Base-by-base conservation (phyloP, 2,888 invertebrate genomes). In the Agrotis clavis region DNA sequence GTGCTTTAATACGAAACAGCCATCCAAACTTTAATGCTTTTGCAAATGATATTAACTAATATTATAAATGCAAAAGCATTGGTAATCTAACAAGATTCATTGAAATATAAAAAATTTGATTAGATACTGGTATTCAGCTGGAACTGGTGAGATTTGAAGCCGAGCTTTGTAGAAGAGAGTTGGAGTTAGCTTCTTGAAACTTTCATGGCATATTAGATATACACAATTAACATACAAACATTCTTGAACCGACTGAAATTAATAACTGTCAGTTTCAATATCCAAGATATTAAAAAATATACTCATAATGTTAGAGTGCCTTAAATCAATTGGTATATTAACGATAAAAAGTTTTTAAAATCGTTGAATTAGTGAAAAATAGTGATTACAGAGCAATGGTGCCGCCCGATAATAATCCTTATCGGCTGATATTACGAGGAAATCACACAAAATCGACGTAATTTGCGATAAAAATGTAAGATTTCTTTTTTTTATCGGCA, bases 401-500 rank as follows among this genome's bases (percentile, higher is more conserved):
- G 87, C 87, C 83, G 86, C 82, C 68, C 74, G 82, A 88, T 92
- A 94, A 93, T 89, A 18, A 1, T n/a, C n/a, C 79, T 92, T 94
- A 95, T 95, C 94, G 60, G 45, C 56, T 79, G 89, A 92, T 88
- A 91, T 90, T 90, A 92, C 89, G 87, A 87, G 88, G 92, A 93
- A 95, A 94, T 94, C 93, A 87, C 85, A 89, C 78, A 88, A 92
- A 92, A 92, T 91, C 88, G 87, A 92, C 90, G 91, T 94, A 94
- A 95, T 93, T 95, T 93, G 91, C 91, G 96, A 95, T 96, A 95
- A 95, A 86, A 89, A 90, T 88, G 85, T 90, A 87, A 90, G 94
- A 93, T 94, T 94, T 93, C 88, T 91, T 89, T 87, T 87, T 88
- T 88, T 93, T 94, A 95, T 96, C 95, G 90, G 86, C 82, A 91